These are phyloP conservation scores for Delichon dasypus DNA, from an alignment of 2,797 vertebrate species.

Conservation along the genomic window DNA sequence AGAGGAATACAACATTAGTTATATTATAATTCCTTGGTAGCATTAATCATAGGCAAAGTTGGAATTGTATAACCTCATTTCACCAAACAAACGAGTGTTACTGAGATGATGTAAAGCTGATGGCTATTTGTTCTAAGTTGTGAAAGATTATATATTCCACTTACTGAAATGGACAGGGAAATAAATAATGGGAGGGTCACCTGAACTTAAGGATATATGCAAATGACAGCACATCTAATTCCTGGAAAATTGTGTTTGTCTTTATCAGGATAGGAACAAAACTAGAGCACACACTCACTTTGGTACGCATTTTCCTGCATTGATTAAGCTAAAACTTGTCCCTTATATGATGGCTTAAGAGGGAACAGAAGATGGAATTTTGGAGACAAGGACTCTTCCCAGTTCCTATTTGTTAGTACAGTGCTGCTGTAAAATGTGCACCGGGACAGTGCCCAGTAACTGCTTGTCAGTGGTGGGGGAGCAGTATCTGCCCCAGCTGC, in stretches of 20 bases:
- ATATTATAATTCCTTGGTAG: background rate
- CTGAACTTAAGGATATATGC: background rate
- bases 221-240: background rate
- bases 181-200: background rate
- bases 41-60: background rate
- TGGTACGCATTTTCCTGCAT: background rate
- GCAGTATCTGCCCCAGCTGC: background rate
- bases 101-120: background rate
- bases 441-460: background rate
- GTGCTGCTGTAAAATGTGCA: background rate
- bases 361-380: background rate
- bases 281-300: background rate
- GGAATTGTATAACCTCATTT: background rate
- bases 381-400: background rate
- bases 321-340: background rate
- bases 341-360: background rate
- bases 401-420: background rate
- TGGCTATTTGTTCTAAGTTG: background rate
- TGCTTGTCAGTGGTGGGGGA: background rate
- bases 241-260: background rate
- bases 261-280: background rate
- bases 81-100: background rate
- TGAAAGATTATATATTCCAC: background rate
- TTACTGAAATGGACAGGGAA: background rate
- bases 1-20: background rate